Base-by-base conservation (phyloP, 2,113 vertebrate genomes). In the Craseonycteris thonglongyai region DNA sequence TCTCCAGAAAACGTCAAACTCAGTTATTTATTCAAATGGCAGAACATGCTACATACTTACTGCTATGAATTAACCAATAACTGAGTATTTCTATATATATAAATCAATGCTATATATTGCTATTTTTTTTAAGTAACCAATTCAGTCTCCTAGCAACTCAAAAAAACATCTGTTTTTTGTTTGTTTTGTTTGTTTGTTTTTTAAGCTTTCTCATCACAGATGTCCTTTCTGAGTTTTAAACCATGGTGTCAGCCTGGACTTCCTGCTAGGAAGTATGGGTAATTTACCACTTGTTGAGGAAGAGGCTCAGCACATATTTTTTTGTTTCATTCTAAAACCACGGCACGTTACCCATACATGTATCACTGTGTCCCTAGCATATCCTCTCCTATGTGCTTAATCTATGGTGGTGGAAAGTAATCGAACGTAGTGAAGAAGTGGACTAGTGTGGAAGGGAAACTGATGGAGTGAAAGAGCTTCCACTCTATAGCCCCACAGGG, bases 221-320 rank as follows among this genome's bases (percentile, higher is more conserved):
- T 96, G 89, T 76, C 87, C 91, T 96, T 96, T 96, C 97, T 96
- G 87, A 95, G 78, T 89, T 66, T 66, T n/a, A 95, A 97, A 96
- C 96, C 95, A 96, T 86, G 7, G 30, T 54, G 51, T 47, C 9
- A 1, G 79, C 40, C 79, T 8, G n/a, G 35, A 59, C 94, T 96
- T 97, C 96, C 96, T 96, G 93, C 94, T 88, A 92, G 94, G 90
- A 96, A 96, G 91, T 81, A 47, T 66, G 59, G 88, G 89, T 72
- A 84, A 47, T 10, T 83, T 59, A 68, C 74, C 83, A 68, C 75
- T 56, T 79, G 80, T 35, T 5, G 56, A 30, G 61, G 88, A 75
- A 87, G 63, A 74, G 51, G 72, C 72, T 35, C 38, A 7, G 88
- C 49, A 49, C 47, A 19, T 65, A 54, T 54, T 85, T 91, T 59